Percentiles rank a stretch among this genome's conserved stretches.
These are phyloP conservation scores for Ruditapes philippinarum DNA, from an alignment of 1,140 invertebrate genomes.

Conservation along the genomic window DNA sequence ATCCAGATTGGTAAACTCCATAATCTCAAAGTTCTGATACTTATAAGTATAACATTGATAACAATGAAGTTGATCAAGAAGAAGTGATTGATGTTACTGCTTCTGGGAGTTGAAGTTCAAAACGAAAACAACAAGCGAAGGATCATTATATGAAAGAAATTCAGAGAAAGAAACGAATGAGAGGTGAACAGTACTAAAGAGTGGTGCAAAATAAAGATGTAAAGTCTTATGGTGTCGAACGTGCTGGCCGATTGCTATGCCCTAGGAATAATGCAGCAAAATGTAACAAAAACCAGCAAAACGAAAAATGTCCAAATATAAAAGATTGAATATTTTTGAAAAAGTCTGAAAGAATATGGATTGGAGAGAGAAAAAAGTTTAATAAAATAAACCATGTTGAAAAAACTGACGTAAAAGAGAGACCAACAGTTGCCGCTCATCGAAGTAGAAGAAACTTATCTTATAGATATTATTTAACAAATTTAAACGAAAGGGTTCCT, in stretches of 20 bases:
- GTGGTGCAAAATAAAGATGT: constrained; percentile 13
- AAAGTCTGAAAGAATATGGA: constrained; percentile 33
- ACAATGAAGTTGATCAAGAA: constrained; percentile 17
- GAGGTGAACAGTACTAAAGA: constrained; percentile 27
- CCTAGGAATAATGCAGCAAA: constrained; percentile 15
- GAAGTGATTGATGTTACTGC: constrained; percentile 8
- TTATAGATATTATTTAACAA: constrained; percentile 38
- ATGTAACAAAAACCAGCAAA: neutral
- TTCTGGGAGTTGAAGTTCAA: neutral
- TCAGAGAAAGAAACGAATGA: constrained; percentile 39
- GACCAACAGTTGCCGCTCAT: neutral
- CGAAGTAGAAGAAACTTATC: constrained; percentile 38
- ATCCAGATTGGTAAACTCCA: constrained; percentile 3
- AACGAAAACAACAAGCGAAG: constrained; percentile 2
- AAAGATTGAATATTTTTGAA: constrained; percentile 29
- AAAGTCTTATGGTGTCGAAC: constrained; percentile 40
- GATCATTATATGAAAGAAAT: constrained; percentile 4
- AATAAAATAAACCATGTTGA: constrained; percentile 8
- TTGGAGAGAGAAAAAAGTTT: constrained; percentile 11
- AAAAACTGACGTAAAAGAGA: neutral
- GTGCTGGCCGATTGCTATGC: neutral
- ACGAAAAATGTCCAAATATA: neutral
- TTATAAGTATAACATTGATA: neutral
- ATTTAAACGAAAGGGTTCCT: neutral
- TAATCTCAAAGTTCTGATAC: constrained; percentile 14